phyloP scores from a whole-genome alignment of 2,797 vertebrate genomes.

The Craterocephalus amniculus region DNA sequence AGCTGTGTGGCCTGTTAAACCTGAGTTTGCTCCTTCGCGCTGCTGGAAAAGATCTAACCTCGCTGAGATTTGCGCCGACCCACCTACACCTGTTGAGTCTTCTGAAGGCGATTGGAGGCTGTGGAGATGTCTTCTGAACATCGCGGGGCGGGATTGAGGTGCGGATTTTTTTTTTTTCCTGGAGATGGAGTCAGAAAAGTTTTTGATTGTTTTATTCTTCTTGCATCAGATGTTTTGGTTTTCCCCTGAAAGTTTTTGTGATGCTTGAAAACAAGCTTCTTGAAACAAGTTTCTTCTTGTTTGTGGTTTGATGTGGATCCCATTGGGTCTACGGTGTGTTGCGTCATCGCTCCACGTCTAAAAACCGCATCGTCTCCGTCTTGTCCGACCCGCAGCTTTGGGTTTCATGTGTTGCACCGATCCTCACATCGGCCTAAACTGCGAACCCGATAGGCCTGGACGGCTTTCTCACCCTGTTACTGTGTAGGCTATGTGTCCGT shows the following conservation, averaged over 20 bases:
- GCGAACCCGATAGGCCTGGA: background rate
- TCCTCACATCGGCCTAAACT: background rate
- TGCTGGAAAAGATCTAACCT: background rate
- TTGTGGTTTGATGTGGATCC: background rate
- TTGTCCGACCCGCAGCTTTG: constrained; percentile 13
- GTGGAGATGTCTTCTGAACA: constrained; percentile 88
- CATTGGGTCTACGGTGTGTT: background rate
- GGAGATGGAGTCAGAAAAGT: background rate
- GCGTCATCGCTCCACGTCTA: constrained; percentile 12
- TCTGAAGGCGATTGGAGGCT: constrained; percentile 38
- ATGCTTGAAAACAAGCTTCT: background rate
- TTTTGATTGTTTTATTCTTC: background rate
- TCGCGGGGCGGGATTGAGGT: constrained; percentile 87
- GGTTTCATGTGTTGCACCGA: background rate
- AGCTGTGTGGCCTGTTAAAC: constrained; percentile 46
- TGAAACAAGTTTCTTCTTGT: too few relatives aligned
- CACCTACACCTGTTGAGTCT: background rate
- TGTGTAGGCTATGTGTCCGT: constrained; percentile 9
- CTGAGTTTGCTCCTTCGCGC: constrained; percentile 5
- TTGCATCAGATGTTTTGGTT: background rate
- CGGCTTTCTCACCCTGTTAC: constrained; percentile 8
- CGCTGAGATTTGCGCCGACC: too few relatives aligned
- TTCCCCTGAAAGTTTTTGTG: background rate
- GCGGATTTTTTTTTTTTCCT: constrained; percentile 36
- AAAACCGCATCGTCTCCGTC: background rate